A percentile compares a stretch with the other conserved stretches of the same genome.
phyloP scores from a whole-genome alignment of 2,888 invertebrate genomes.

The Sphaeridia pumilis region DNA sequence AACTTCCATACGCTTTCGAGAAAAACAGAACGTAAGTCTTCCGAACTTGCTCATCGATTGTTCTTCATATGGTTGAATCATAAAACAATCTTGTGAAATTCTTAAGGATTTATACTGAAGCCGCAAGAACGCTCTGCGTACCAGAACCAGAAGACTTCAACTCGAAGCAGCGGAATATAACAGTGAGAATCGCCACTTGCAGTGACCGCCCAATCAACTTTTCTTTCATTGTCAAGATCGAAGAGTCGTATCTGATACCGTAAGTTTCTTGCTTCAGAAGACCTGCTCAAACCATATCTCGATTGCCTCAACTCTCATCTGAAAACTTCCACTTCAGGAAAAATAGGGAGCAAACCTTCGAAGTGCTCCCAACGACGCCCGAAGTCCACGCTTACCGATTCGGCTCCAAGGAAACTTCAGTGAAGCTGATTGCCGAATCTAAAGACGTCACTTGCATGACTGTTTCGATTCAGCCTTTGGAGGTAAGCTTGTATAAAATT shows the following conservation, averaged over 20 bases:
- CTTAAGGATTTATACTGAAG: constrained; percentile 18
- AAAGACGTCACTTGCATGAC: constrained; percentile 16
- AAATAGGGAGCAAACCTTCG: constrained; percentile 3
- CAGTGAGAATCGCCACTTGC: constrained; percentile 11
- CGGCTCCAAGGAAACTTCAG: background rate
- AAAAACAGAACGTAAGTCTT: constrained; percentile 3
- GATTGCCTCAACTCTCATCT: background rate
- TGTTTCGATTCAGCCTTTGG: constrained; percentile 14
- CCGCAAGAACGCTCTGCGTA: constrained; percentile 22
- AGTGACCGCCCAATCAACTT: background rate
- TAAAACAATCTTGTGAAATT: background rate
- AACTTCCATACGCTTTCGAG: constrained; percentile 15
- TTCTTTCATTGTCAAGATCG: constrained; percentile 1
- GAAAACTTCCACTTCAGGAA: background rate
- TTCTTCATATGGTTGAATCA: background rate
- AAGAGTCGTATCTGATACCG: constrained; percentile 9
- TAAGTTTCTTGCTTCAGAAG: background rate
- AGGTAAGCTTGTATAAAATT: constrained; percentile 8
- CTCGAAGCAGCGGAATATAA: constrained; percentile 7
- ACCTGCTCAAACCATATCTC: background rate
- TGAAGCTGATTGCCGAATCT: constrained; percentile 11
- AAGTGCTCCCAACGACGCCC: constrained; percentile 7
- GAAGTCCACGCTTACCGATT: constrained; percentile 8
- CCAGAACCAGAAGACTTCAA: constrained; percentile 1
- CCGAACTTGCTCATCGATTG: background rate